Evolutionary conservation across 2,888 invertebrate species (phyloP).

Genomic region (Eristalis arbustorum): DNA sequence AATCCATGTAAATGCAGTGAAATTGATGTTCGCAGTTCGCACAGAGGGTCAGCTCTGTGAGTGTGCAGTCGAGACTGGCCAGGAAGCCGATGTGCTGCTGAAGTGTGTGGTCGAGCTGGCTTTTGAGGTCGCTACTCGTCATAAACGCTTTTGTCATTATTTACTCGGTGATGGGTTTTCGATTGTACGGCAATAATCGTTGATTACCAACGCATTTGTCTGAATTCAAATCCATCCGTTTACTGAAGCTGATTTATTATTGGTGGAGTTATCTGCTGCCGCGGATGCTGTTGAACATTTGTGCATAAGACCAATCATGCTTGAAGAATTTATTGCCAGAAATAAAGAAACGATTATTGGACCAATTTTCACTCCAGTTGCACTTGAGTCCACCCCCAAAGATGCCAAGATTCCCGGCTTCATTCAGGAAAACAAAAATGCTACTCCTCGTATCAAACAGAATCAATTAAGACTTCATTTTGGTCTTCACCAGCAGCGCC

Average conservation of each 20-base stretch:
- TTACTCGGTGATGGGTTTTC: conserved; percentile 10
- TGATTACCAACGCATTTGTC: conserved; percentile 44
- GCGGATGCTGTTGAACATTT: background rate
- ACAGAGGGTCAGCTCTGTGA: conserved; percentile 19
- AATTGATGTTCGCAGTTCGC: conserved; percentile 58
- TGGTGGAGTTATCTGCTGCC: background rate
- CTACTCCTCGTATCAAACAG: background rate
- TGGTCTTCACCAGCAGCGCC: background rate
- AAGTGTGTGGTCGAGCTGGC: conserved; percentile 53
- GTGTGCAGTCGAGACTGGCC: conserved; percentile 38
- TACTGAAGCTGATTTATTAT: background rate
- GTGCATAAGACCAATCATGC: background rate
- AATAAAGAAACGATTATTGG: too few relatives aligned
- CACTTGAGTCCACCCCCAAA: too few relatives aligned
- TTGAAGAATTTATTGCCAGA: background rate
- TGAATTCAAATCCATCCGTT: conserved; percentile 23
- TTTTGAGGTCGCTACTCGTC: conserved; percentile 32
- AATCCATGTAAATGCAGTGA: conserved; percentile 66
- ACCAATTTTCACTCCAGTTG: too few relatives aligned
- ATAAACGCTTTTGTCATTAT: conserved; percentile 64
- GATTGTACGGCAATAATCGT: conserved; percentile 21
- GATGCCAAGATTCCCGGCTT: too few relatives aligned
- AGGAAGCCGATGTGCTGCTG: conserved; percentile 22
- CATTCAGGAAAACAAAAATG: too few relatives aligned
- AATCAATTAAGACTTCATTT: background rate